These are phyloP conservation scores for Periplaneta americana DNA, from an alignment of 1,140 invertebrate species.

Conservation along the genomic window DNA sequence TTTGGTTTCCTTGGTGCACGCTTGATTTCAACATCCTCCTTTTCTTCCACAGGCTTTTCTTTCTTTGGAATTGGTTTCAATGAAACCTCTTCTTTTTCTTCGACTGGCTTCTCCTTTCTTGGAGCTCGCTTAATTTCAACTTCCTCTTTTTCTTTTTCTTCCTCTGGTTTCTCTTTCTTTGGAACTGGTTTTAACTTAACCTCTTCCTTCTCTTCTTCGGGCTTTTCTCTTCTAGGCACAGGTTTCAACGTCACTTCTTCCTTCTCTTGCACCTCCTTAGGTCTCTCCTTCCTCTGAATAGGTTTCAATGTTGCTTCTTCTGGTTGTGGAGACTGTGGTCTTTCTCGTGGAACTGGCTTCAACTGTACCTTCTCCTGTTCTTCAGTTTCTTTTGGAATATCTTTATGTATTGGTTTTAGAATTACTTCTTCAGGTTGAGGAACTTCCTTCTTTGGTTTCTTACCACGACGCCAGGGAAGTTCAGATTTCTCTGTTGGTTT, in stretches of 20 bases:
- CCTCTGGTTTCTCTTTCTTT: slow-evolving; percentile 23
- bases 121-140: slow-evolving; percentile 21
- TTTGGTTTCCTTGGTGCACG: slow-evolving; percentile 24
- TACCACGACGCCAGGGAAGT: slow-evolving; percentile 20
- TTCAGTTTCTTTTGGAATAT: not conserved
- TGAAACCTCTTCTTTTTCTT: not conserved
- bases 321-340: slow-evolving; percentile 9
- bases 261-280: slow-evolving; percentile 22
- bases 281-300: slow-evolving; percentile 22
- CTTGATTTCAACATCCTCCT: slow-evolving; percentile 16
- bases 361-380: not conserved
- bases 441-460: slow-evolving; percentile 34
- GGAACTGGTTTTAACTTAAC: slow-evolving; percentile 22
- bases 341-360: slow-evolving; percentile 7
- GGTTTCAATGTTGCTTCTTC: slow-evolving; percentile 21
- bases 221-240: slow-evolving; percentile 12
- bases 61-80: slow-evolving; percentile 23
- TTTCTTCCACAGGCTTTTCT: slow-evolving; percentile 30
- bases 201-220: slow-evolving; percentile 24
- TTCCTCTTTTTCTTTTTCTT: slow-evolving; percentile 25
- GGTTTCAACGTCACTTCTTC: slow-evolving; percentile 22
- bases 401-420: slow-evolving; percentile 28
- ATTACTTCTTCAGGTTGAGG: slow-evolving; percentile 31
- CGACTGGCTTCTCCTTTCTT: slow-evolving; percentile 31
- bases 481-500: not conserved